Evolutionary conservation across 2,888 invertebrate species (phyloP).

Genomic region (Mamestra brassicae): DNA sequence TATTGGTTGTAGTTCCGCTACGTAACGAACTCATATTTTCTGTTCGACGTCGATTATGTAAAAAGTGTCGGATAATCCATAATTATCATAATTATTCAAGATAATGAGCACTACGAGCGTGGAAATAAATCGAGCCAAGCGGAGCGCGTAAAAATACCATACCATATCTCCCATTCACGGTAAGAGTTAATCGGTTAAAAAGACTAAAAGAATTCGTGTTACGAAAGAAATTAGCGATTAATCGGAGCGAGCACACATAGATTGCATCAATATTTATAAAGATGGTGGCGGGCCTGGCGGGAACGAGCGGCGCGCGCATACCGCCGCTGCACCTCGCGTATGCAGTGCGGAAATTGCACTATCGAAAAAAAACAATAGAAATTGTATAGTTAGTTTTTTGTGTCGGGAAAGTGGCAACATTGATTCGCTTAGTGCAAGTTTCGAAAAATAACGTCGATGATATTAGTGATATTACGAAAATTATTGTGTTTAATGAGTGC

Average conservation of each 20-base stretch:
- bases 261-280: constrained; percentile 89
- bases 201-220: constrained; percentile 74
- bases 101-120: constrained; percentile 40
- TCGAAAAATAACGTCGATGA: constrained; percentile 58
- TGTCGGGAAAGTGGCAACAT: constrained; percentile 67
- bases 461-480: constrained; percentile 55
- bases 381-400: constrained; percentile 57
- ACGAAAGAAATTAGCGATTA: constrained; percentile 83
- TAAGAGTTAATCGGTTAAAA: constrained; percentile 63
- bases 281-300: constrained; percentile 74
- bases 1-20: constrained; percentile 19
- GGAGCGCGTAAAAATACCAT: constrained; percentile 39
- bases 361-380: constrained; percentile 64
- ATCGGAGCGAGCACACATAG: constrained; percentile 86
- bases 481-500: constrained; percentile 62
- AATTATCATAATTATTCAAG: constrained; percentile 48
- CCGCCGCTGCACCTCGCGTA: constrained; percentile 83
- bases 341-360: constrained; percentile 80
- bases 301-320: constrained; percentile 78
- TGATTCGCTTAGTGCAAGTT: constrained; percentile 50
- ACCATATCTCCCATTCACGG: constrained; percentile 61
- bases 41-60: constrained; percentile 38
- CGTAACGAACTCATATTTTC: constrained; percentile 32
- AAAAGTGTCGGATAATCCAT: constrained; percentile 46
- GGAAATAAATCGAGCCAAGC: constrained; percentile 43